Percentiles rank a stretch among this genome's conserved stretches.
phyloP scores from a whole-genome alignment of 1,140 invertebrate genomes.

The Cotesia vestalis region DNA sequence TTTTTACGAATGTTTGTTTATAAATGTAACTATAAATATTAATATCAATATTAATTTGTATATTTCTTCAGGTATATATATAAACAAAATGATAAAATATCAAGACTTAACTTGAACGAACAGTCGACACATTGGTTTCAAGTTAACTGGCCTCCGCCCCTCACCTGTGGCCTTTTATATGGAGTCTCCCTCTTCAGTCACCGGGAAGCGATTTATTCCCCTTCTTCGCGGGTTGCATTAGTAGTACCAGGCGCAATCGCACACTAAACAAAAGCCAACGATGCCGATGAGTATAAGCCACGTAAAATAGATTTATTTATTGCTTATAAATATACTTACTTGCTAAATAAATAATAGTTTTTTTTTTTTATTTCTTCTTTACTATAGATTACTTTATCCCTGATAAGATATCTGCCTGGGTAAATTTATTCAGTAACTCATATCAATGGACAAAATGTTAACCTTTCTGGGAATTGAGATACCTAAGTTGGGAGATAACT shows the following conservation, averaged over 20 bases:
- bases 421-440: too few species aligned
- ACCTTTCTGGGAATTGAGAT: too few species aligned
- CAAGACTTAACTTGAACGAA: neutral
- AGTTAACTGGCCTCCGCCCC: slow-evolving; percentile 62
- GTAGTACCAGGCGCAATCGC: slow-evolving; percentile 52
- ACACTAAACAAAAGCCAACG: slow-evolving; percentile 32
- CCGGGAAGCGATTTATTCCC: slow-evolving; percentile 30
- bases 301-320: slow-evolving; percentile 3
- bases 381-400: too few species aligned
- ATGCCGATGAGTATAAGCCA: slow-evolving; percentile 16
- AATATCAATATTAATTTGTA: too few species aligned
- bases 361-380: too few species aligned
- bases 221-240: slow-evolving; percentile 21
- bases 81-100: too few species aligned
- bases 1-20: too few species aligned
- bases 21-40: too few species aligned
- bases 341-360: neutral
- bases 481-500: too few species aligned
- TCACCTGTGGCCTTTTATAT: slow-evolving; percentile 58
- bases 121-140: slow-evolving; percentile 41
- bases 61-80: too few species aligned
- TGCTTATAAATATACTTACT: neutral
- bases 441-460: too few species aligned
- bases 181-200: slow-evolving; percentile 41
- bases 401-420: too few species aligned